Conservation (phyloP, 2,888 invertebrate species). For the Hesperia comma region DNA sequence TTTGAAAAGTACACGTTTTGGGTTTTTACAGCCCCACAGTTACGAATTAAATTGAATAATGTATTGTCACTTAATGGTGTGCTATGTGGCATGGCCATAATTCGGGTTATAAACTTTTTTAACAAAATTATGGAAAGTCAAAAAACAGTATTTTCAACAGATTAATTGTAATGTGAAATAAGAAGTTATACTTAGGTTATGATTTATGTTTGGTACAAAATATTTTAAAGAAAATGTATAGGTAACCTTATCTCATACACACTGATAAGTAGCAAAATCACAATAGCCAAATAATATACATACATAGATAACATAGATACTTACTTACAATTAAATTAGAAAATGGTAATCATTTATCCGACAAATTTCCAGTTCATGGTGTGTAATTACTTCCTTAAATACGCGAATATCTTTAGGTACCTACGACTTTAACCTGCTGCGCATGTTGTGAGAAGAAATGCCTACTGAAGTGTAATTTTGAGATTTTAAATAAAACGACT, state of each 20-base stretch:
- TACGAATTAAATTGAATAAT: constrained; percentile 49
- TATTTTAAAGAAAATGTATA: constrained; percentile 34
- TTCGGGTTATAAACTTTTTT: constrained; percentile 29
- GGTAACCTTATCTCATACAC: not conserved
- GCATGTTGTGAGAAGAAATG: no score
- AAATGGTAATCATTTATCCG: no score
- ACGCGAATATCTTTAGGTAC: no score
- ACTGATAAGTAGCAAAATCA: no score
- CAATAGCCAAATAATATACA: no score
- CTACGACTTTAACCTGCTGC: no score
- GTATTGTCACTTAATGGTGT: constrained; percentile 44
- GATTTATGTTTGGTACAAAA: constrained; percentile 50
- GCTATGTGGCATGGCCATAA: constrained; percentile 53
- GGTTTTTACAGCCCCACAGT: constrained; percentile 72
- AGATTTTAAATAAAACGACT: no score
- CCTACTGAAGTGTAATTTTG: no score
- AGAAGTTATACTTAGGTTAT: constrained; percentile 40
- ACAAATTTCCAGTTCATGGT: no score
- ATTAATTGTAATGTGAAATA: constrained; percentile 52
- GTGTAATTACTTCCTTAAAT: no score
- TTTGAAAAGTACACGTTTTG: constrained; percentile 64
- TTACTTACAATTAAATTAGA: no score
- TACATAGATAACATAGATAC: no score
- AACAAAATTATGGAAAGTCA: constrained; percentile 32
- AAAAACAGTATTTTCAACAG: constrained; percentile 43